Percentiles rank a stretch among this genome's conserved stretches.
phyloP scores from a whole-genome alignment of 1,140 invertebrate species.

The Parasteatoda tepidariorum region DNA sequence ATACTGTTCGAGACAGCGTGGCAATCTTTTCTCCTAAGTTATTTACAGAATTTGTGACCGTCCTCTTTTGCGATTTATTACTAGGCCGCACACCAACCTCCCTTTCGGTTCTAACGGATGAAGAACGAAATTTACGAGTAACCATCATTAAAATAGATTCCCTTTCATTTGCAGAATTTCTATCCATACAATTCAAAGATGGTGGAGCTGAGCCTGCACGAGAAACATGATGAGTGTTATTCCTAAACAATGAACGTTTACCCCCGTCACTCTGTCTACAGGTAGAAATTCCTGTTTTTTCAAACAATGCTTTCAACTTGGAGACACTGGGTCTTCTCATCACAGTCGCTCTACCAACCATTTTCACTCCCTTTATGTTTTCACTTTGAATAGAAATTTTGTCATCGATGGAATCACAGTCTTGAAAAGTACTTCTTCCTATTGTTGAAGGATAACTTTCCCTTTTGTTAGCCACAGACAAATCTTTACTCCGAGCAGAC shows the following conservation, averaged over 20 bases:
- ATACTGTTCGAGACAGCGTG: conserved; percentile 30
- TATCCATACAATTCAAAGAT: conserved; percentile 47
- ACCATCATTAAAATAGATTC: conserved; percentile 47
- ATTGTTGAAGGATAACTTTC: conserved; percentile 36
- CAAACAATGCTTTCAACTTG: conserved; percentile 71
- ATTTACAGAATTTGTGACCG: background rate
- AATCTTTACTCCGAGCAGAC: background rate
- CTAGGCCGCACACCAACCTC: conserved; percentile 7
- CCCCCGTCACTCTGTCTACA: conserved; percentile 1
- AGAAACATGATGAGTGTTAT: conserved; percentile 51
- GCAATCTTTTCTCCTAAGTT: conserved; percentile 34
- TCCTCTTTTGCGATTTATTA: conserved; percentile 17
- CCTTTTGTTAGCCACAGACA: background rate
- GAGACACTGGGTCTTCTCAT: conserved; percentile 70
- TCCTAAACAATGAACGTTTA: conserved; percentile 34
- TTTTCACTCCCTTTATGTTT: conserved; percentile 2
- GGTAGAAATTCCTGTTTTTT: conserved; percentile 63
- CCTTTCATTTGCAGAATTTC: conserved; percentile 12
- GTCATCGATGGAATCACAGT: background rate
- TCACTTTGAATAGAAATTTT: background rate
- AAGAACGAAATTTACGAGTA: conserved; percentile 50
- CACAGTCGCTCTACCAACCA: conserved; percentile 62
- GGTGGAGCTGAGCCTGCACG: conserved; percentile 51
- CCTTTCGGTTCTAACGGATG: conserved; percentile 30
- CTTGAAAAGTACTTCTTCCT: background rate